Evolutionary conservation across 2,888 invertebrate genomes (phyloP).

Genomic region (Bombylius discolor): DNA sequence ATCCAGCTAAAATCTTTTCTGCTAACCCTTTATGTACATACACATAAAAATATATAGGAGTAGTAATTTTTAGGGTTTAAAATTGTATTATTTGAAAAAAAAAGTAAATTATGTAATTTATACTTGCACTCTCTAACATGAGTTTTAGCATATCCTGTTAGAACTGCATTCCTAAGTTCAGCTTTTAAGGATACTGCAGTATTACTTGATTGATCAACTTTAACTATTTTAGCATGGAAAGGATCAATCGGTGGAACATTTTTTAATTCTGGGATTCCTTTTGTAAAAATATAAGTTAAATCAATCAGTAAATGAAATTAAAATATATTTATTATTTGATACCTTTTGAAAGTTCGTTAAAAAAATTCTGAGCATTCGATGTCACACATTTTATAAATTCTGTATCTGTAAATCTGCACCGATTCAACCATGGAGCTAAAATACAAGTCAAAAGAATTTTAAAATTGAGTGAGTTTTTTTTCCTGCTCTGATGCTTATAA

Average conservation of each 20-base stretch:
- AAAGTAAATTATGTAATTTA: constrained; percentile 26
- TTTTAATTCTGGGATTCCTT: constrained; percentile 25
- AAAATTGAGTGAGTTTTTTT: no score
- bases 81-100: no score
- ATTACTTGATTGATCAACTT: constrained; percentile 54
- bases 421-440: background rate
- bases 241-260: constrained; percentile 51
- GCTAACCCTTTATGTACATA: constrained; percentile 45
- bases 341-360: constrained; percentile 43
- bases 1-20: constrained; percentile 53
- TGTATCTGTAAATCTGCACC: background rate
- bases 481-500: no score
- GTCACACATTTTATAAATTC: background rate
- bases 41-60: no score
- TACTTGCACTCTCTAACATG: constrained; percentile 49
- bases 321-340: background rate
- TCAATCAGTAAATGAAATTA: background rate
- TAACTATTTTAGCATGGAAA: constrained; percentile 47
- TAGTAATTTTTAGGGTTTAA: no score
- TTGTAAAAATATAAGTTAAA: no score
- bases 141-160: constrained; percentile 50
- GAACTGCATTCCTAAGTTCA: constrained; percentile 49
- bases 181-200: constrained; percentile 56
- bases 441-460: no score
- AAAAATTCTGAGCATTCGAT: constrained; percentile 25